Percentiles rank a stretch among this genome's conserved stretches.
Evolutionary conservation across 1,140 invertebrate species (phyloP).

Genomic region (Papilio aristodemus): DNA sequence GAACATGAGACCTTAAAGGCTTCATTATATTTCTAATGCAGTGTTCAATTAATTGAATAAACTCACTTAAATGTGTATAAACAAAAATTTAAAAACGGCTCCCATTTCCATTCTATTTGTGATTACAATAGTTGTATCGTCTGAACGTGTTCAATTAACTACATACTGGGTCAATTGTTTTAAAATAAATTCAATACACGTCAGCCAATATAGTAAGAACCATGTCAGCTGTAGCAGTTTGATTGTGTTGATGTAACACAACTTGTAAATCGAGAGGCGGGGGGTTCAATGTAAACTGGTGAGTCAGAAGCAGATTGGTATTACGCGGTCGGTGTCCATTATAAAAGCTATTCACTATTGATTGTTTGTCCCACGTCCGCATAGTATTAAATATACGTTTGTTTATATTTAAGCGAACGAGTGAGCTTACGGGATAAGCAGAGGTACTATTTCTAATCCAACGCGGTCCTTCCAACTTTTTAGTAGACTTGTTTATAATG

Average conservation of each 20-base stretch:
- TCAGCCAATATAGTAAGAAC: slow-evolving; percentile 1
- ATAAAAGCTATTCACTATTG: background rate
- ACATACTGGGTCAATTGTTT: slow-evolving; percentile 1
- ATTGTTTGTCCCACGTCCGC: background rate
- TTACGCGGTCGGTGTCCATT: slow-evolving; percentile 16
- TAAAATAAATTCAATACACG: slow-evolving; percentile 13
- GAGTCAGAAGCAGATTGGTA: background rate
- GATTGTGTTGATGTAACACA: background rate
- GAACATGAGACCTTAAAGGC: no score
- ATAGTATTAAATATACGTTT: background rate
- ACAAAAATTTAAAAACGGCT: background rate
- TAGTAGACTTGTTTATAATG: no score
- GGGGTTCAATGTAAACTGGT: background rate
- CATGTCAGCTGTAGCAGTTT: background rate
- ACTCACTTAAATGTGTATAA: no score
- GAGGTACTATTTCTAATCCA: no score
- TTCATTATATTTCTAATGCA: no score
- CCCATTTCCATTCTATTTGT: background rate
- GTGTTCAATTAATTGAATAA: no score
- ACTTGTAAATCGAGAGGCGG: background rate
- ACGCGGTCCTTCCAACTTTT: no score
- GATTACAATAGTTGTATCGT: background rate
- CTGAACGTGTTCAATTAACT: background rate
- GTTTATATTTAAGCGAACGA: no score
- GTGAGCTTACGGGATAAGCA: no score